Base-by-base conservation (phyloP, 2,113 vertebrate species). In the Capreolus pygargus region DNA sequence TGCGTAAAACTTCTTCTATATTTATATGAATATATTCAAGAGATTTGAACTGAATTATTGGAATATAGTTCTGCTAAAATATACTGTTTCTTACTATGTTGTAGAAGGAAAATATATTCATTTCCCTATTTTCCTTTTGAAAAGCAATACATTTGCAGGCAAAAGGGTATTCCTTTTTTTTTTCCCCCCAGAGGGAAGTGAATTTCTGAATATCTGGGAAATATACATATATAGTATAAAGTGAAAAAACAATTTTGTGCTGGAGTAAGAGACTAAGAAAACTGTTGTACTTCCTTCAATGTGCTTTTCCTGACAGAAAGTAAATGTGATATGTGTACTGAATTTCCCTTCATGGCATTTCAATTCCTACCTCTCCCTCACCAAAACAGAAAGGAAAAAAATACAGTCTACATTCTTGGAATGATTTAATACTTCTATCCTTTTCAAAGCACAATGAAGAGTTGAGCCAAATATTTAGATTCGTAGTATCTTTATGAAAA, bases 61-160 rank as follows among this genome's bases (percentile, higher is more conserved):
- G 36, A 58, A 30, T 43, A 33, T 54, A 52, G 91, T 95, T 79
- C 89, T 91, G 61, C 91, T 67, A 94, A 95, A 97, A 91, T 60
- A 78, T 43, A 25, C 36, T 12, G 91, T 84, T 88, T 47, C 54
- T 78, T 54, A 36, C 90, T 36, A 64, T 61, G 96, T 92, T 1
- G 11, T 93, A 86, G 93, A 61, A 96, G 82, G 79, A 91, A 95
- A 98, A 97, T 86, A 36, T 19, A 52, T 70, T 64, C 6, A 30
- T 83, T 83, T 86, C 67, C 14, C 4, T 43, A 15, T 55, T 94
- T 78, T 61, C 54, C 76, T 21, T 86, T 57, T 60, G 50, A 86
- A 95, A 70, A 86, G 55, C 30, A 91, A 76, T 78, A 47, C 16
- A 82, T 86, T 93, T 61, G 58, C 39, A 88, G 82, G 43, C 30